Evolutionary conservation across 2,113 vertebrate species (phyloP), one percentile per base, ranked within the genome.

Genomic region (Bubo scandiacus): DNA sequence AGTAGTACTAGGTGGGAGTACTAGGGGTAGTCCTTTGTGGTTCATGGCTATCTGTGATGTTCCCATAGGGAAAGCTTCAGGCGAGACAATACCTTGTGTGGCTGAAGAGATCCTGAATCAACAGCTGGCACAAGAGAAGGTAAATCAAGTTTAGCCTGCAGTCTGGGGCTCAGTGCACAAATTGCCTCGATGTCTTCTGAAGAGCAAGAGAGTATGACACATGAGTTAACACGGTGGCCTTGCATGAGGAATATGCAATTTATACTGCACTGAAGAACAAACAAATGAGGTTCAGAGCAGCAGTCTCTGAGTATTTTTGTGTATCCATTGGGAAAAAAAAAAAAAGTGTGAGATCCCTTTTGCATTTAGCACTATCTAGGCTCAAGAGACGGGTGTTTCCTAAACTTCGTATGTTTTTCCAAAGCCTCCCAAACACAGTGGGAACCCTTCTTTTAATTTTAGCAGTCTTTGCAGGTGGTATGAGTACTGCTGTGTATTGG

Each of bases 21-120:
- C 23, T 29, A 12, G 8, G 21, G 8, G 5, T 20, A 32, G 25
- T 66, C 15, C 36, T 85, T 54, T 40, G 11, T 27, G 18, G 8
- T 59, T 65, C 21, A 1, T 45, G 29, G 5, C 25, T 81, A 8
- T 3, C 49, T 83, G 34, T 0, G 0, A 14, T 2, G 1, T 8
- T 86, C 7, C 49, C 3, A 1, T 4, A 26, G 14, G 71, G 74
- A 45, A 74, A 74, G 27, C 16, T 78, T 32, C 38, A 47, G 59
- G n/a, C 1, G 2, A 67, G 42, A 14, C 1, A 1, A 5, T 62
- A 11, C 10, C 43, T 62, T 27, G 9, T n/a, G 42, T 47, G 23
- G 15, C 29, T 81, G 23, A 51, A 45, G 38, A 81, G 23, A 82
- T 58, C 30, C 21, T 51, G 71, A 47, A 21, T 55, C 55, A 55